Conservation (phyloP, 2,797 vertebrate genomes). For the Arnoldichthys spilopterus region DNA sequence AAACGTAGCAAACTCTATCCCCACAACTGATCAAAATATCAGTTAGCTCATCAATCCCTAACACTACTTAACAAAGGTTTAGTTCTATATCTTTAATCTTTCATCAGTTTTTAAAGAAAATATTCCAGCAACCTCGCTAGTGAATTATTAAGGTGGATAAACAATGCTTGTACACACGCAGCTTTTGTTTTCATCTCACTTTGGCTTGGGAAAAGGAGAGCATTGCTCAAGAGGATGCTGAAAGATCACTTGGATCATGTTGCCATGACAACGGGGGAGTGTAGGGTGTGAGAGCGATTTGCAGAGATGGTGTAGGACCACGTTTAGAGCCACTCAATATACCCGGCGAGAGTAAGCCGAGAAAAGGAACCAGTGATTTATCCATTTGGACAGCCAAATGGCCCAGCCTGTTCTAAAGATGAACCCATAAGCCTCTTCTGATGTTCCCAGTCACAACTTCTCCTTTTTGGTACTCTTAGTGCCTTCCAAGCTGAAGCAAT, state of each 20-base stretch:
- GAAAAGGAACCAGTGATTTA: slow-evolving; percentile 27
- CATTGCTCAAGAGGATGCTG: slow-evolving; percentile 52
- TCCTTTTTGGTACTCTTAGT: background rate
- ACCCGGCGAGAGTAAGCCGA: slow-evolving; percentile 23
- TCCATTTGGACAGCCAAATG: background rate
- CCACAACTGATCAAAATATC: background rate
- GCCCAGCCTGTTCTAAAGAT: slow-evolving; percentile 6
- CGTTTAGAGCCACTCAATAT: slow-evolving; percentile 46
- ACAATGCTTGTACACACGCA: slow-evolving; percentile 44
- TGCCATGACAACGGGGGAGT: slow-evolving; percentile 59
- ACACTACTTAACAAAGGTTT: background rate
- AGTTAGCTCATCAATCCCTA: background rate
- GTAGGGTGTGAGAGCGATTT: slow-evolving; percentile 58
- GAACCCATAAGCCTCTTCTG: background rate
- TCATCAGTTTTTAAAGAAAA: slow-evolving; percentile 12
- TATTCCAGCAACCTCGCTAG: background rate
- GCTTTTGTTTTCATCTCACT: slow-evolving; percentile 50
- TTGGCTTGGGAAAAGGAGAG: slow-evolving; percentile 52
- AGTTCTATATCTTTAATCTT: background rate
- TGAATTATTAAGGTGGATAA: slow-evolving; percentile 36
- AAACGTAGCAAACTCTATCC: no score
- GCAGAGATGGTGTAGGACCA: slow-evolving; percentile 51
- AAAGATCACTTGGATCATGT: slow-evolving; percentile 61
- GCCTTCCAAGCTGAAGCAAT: background rate
- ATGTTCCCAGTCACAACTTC: background rate